These are phyloP conservation scores for Argyresthia goedartella DNA, from an alignment of 2,888 invertebrate species.

Conservation along the genomic window DNA sequence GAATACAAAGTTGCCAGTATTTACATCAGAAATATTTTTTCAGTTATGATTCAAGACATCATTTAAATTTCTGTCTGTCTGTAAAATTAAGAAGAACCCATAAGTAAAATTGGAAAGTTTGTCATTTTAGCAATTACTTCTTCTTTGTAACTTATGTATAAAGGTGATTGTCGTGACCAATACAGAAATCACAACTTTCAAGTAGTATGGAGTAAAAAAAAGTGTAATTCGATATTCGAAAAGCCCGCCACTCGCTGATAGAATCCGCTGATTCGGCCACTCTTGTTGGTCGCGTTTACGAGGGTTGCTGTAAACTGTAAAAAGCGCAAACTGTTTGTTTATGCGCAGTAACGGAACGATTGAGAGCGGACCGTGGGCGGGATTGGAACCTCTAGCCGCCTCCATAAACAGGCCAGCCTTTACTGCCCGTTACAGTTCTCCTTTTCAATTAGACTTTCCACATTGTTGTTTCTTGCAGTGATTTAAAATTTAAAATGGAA, in stretches of 20 bases:
- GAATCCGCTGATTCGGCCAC: constrained; percentile 56
- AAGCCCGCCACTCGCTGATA: background rate
- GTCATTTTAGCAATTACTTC: too few species aligned
- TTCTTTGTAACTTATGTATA: background rate
- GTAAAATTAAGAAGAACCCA: background rate
- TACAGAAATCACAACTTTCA: background rate
- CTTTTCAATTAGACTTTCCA: constrained; percentile 1
- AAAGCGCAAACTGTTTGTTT: constrained; percentile 66
- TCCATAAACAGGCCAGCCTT: background rate
- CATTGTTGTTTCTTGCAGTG: background rate
- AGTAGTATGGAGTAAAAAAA: too few species aligned
- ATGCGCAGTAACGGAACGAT: constrained; percentile 40
- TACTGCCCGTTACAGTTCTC: constrained; percentile 1
- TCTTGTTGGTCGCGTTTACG: constrained; percentile 58
- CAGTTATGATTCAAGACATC: too few species aligned
- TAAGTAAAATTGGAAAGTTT: too few species aligned
- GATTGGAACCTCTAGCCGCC: constrained; percentile 23
- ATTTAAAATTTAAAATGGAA: too few species aligned
- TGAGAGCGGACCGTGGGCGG: constrained; percentile 30
- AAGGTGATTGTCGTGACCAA: too few species aligned
- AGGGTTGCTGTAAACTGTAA: constrained; percentile 61
- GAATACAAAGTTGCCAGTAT: too few species aligned
- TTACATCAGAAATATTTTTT: too few species aligned
- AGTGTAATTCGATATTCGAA: background rate
- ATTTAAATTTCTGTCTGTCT: too few species aligned